A percentile compares a stretch with the other conserved stretches of the same genome.
Conservation (phyloP, 2,113 vertebrate species). For the Malurus elegans region DNA sequence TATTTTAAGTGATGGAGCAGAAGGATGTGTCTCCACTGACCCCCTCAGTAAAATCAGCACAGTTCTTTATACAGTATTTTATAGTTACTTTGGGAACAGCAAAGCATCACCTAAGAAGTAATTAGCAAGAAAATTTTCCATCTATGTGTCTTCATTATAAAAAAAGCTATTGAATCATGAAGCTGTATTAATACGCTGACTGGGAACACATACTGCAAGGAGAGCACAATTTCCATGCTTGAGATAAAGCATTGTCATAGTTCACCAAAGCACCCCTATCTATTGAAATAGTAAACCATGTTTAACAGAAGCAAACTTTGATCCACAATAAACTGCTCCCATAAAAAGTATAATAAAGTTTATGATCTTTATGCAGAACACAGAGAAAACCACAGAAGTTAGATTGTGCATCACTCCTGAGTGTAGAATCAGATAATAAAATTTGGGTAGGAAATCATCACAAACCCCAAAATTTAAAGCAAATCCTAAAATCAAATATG, state of each 20-base stretch:
- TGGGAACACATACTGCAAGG: not conserved
- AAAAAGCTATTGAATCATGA: not conserved
- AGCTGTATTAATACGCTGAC: not conserved
- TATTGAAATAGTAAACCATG: not conserved
- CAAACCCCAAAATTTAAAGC: not conserved
- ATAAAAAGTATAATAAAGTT: not conserved
- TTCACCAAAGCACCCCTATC: not conserved
- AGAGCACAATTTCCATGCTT: not conserved
- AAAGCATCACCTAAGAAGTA: not conserved
- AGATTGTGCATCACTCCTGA: not conserved
- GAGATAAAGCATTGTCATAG: not conserved
- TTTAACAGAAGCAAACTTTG: not conserved
- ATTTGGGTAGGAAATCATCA: not conserved
- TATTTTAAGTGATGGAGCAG: not conserved
- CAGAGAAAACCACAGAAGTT: not conserved
- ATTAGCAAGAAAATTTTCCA: conserved; percentile 3
- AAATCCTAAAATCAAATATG: not conserved
- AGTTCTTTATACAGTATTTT: not conserved
- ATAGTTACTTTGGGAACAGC: not conserved
- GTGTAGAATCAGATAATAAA: not conserved
- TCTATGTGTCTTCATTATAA: not conserved
- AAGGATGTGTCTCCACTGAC: not conserved
- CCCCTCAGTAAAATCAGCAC: not conserved
- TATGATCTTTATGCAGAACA: not conserved
- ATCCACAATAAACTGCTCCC: not conserved